Base-by-base conservation (phyloP, 2,113 vertebrate species). In the Anhinga anhinga region DNA sequence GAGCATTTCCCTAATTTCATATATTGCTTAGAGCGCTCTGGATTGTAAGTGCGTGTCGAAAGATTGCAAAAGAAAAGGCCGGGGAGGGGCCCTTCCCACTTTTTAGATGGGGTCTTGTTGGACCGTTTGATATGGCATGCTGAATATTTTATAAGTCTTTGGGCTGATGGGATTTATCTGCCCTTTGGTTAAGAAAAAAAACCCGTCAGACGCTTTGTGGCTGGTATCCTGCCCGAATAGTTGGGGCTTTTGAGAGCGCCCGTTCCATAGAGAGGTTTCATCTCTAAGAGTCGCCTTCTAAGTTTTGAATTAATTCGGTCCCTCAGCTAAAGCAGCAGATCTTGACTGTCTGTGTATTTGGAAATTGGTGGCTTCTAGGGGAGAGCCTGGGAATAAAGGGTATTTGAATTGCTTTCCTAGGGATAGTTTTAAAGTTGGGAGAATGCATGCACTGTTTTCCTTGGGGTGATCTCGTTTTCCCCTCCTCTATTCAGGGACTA, bases 41-140 rank as follows among this genome's bases (percentile, higher is more conserved):
- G 22, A 0, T 38, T 53, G 76, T 44, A 45, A 47, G 45, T 70
- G 49, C 0, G 2, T 49, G 90, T 42, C 82, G 32, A 13, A 86
- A 59, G 58, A 56, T 36, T 26, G 50, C 70, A 44, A 22, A 45
- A 66, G 38, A 3, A 14, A 29, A 40, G 21, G 11, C 13, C n/a
- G n/a, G 19, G 13, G 14, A 29, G 19, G 6, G 12, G 15, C 12
- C 32, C 62, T 74, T 47, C 73, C 74, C 32, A 15, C 79, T 50
- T 40, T 32, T 44, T 13, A 6, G 40, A 0, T 20, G 71, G 91
- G 63, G 11, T 40, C 20, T 63, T 47, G 13, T 16, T 1, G 9
- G 55, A 11, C 25, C 0, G 0, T 47, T 61, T 34, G 23, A 2
- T 34, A 2, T 1, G 5, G 20, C 47, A 36, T 29, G 1, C 5